Base-by-base conservation (phyloP, 2,888 invertebrate genomes). In the Notocelia uddmanniana region DNA sequence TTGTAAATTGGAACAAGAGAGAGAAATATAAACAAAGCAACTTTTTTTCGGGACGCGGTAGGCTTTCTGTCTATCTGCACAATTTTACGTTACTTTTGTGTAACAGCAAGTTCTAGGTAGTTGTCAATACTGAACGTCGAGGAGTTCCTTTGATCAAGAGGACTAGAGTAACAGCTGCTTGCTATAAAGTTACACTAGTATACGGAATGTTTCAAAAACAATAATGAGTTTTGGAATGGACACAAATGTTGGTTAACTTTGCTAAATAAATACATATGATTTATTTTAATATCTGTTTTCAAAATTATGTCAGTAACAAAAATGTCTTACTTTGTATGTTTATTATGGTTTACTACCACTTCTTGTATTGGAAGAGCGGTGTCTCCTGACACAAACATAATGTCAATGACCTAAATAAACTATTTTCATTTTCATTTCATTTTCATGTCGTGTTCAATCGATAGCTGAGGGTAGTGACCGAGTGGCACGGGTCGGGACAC, bases 401-500 rank as follows among this genome's bases (percentile, higher is more conserved):
- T n/a, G n/a, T n/a, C n/a, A n/a, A n/a, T n/a, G n/a, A n/a, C n/a
- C n/a, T n/a, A n/a, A n/a, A n/a, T n/a, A n/a, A n/a, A n/a, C n/a
- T n/a, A n/a, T n/a, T n/a, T n/a, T n/a, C n/a, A n/a, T n/a, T n/a
- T n/a, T n/a, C n/a, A n/a, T n/a, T n/a, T n/a, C n/a, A n/a, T n/a
- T n/a, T n/a, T n/a, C n/a, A n/a, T n/a, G 59, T 78, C 79, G 78
- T 80, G 83, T 77, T 79, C 81, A 86, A 88, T 89, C 89, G 82
- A 89, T 89, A 87, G 74, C 78, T 79, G 80, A 77, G 84, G 84
- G 82, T 81, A 83, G 76, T 77, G 75, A 74, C 76, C 75, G 76
- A 74, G 64, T 74, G 72, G 74, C 68, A 64, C 73, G 70, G 63
- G 21, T 74, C 73, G 72, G 68, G 68, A 68, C 31, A n/a, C 52